A percentile compares a stretch with the other conserved stretches of the same genome.
Conservation (phyloP, 2,888 invertebrate species). For the Orthonevra nobilis region DNA sequence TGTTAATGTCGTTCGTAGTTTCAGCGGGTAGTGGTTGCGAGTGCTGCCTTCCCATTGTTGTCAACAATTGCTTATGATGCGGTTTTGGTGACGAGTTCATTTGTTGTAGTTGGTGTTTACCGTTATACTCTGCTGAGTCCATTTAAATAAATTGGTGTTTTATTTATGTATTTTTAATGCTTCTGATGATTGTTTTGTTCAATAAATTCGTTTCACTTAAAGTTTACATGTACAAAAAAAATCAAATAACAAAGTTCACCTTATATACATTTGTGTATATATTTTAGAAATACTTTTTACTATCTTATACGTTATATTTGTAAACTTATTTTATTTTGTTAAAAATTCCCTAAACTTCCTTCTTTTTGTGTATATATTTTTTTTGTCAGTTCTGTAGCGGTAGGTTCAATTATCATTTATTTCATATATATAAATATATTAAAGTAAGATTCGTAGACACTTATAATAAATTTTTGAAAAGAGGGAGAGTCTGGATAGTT, state of each 20-base stretch:
- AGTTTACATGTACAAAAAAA: slow-evolving; percentile 15
- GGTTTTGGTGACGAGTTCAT: slow-evolving; percentile 69
- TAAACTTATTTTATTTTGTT: slow-evolving; percentile 4
- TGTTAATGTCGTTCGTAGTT: slow-evolving; percentile 50
- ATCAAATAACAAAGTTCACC: slow-evolving; percentile 1
- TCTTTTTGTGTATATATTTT: background rate
- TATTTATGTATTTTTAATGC: background rate
- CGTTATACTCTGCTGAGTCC: slow-evolving; percentile 8
- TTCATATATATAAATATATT: background rate
- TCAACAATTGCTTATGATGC: slow-evolving; percentile 62
- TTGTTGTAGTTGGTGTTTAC: slow-evolving; percentile 26
- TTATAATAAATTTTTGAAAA: slow-evolving; percentile 15
- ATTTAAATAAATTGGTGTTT: slow-evolving; percentile 36
- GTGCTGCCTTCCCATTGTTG: slow-evolving; percentile 49
- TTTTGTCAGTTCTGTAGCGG: slow-evolving; percentile 9
- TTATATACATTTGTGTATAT: slow-evolving; percentile 8
- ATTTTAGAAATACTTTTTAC: background rate
- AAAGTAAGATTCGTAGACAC: slow-evolving; percentile 22
- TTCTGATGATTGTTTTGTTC: slow-evolving; percentile 28
- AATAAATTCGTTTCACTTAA: slow-evolving; percentile 49
- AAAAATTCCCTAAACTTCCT: slow-evolving; percentile 43
- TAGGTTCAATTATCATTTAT: slow-evolving; percentile 3
- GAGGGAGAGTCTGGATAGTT: slow-evolving; percentile 3
- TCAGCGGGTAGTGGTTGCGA: slow-evolving; percentile 43
- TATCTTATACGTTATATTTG: slow-evolving; percentile 5